Evolutionary conservation across 1,140 invertebrate genomes (phyloP).

Genomic region (Caenorhabditis inopinata): DNA sequence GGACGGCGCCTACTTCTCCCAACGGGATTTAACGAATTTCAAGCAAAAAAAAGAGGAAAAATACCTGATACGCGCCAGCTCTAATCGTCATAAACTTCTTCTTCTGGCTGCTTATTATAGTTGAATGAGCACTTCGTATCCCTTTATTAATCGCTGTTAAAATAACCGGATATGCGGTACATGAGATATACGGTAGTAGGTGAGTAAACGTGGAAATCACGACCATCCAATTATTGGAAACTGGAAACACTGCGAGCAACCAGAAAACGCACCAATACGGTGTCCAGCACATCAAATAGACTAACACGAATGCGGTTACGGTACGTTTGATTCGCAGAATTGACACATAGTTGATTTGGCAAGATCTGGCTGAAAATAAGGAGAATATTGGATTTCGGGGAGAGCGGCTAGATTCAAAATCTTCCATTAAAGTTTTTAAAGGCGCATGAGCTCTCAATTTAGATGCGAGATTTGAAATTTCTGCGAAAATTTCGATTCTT

Average conservation of each 20-base stretch:
- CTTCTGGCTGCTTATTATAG: slow-evolving; percentile 25
- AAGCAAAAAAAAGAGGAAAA: too few species aligned
- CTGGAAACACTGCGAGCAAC: neutral
- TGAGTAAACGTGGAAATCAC: slow-evolving; percentile 14
- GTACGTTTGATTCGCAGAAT: slow-evolving; percentile 20
- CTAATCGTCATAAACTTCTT: slow-evolving; percentile 28
- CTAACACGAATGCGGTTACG: slow-evolving; percentile 29
- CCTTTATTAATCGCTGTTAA: slow-evolving; percentile 33
- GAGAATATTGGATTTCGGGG: neutral
- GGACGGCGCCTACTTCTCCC: too few species aligned
- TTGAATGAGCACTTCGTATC: slow-evolving; percentile 32
- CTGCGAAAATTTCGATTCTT: too few species aligned
- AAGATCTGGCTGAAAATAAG: neutral
- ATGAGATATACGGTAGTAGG: slow-evolving; percentile 36
- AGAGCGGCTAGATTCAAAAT: too few species aligned
- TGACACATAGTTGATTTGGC: neutral
- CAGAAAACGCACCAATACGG: slow-evolving; percentile 40
- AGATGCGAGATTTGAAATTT: too few species aligned
- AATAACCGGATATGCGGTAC: slow-evolving; percentile 37
- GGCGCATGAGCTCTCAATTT: too few species aligned
- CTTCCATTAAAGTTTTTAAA: too few species aligned
- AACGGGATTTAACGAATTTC: too few species aligned
- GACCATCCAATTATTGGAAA: slow-evolving; percentile 12
- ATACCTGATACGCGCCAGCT: slow-evolving; percentile 38
- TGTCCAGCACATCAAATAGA: slow-evolving; percentile 37